A percentile compares a stretch with the other conserved stretches of the same genome.
Evolutionary conservation across 1,140 invertebrate species (phyloP).

Genomic region (Drosophila guanche): DNA sequence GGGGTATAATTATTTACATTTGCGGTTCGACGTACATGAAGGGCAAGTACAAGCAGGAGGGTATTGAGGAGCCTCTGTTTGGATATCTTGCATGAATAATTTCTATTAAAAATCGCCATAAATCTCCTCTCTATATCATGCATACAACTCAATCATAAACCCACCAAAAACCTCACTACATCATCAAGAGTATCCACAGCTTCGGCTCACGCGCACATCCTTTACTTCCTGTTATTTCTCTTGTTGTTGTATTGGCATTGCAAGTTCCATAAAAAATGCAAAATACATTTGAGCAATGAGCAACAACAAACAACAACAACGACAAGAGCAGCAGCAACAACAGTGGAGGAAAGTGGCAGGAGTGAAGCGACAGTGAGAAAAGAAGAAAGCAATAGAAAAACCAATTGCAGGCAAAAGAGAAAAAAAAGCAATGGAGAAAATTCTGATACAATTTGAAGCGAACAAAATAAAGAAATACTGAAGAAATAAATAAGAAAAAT

Average conservation of each 20-base stretch:
- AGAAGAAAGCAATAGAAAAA: constrained; percentile 43
- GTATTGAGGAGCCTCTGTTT: no score
- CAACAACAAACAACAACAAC: constrained; percentile 34
- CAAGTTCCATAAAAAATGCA: constrained; percentile 69
- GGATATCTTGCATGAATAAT: no score
- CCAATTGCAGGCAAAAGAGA: constrained; percentile 59
- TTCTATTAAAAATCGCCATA: no score
- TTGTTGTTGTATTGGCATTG: constrained; percentile 56
- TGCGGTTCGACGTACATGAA: no score
- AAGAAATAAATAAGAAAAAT: constrained; percentile 58
- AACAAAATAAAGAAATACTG: constrained; percentile 20
- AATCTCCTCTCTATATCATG: no score
- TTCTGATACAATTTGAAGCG: constrained; percentile 44
- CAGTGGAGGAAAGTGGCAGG: constrained; percentile 42
- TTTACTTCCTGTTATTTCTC: constrained; percentile 20
- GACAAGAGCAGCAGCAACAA: constrained; percentile 16
- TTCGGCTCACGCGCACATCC: no score
- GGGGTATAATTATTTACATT: no score
- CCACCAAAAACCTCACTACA: no score
- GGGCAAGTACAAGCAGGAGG: no score
- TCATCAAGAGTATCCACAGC: no score
- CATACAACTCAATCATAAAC: no score
- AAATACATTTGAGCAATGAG: constrained; percentile 63
- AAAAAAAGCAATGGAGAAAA: constrained; percentile 44
- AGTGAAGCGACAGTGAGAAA: constrained; percentile 12